A percentile compares a stretch with the other conserved stretches of the same genome.
Conservation (phyloP, 1,140 invertebrate genomes). For the Holotrichia oblita region DNA sequence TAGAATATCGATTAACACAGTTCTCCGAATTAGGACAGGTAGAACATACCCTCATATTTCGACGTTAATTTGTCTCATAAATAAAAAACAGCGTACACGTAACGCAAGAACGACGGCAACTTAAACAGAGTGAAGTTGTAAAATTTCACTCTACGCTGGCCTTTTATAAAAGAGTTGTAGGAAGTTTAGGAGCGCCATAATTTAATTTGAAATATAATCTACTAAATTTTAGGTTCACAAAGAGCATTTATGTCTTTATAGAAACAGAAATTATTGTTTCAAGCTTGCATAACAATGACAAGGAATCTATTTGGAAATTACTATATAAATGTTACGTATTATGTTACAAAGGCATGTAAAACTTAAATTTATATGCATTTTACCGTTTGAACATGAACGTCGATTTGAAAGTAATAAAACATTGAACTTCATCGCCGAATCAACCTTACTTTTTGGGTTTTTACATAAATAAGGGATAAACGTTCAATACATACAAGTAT, state of each 20-base stretch:
- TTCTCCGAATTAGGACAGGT: not conserved
- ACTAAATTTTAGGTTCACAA: not conserved
- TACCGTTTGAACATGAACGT: not conserved
- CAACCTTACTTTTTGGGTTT: too few species aligned
- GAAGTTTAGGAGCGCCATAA: constrained; percentile 6
- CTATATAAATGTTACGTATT: not conserved
- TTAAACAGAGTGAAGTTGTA: not conserved
- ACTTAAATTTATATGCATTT: not conserved
- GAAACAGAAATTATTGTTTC: constrained; percentile 1
- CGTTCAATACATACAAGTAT: too few species aligned
- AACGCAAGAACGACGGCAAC: not conserved
- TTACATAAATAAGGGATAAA: too few species aligned
- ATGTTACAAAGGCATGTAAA: not conserved
- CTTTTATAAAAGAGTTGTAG: constrained; percentile 8
- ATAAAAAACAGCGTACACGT: constrained; percentile 2
- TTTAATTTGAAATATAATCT: constrained; percentile 14
- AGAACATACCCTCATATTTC: constrained; percentile 7
- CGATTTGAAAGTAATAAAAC: too few species aligned
- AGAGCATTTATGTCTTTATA: constrained; percentile 13
- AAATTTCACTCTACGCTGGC: not conserved
- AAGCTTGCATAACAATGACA: not conserved
- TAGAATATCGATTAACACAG: constrained; percentile 7
- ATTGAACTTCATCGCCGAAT: too few species aligned
- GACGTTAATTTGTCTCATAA: constrained; percentile 4
- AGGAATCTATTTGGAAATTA: not conserved